Evolutionary conservation across 2,888 invertebrate species (phyloP).

Genomic region (Meta bourneti): DNA sequence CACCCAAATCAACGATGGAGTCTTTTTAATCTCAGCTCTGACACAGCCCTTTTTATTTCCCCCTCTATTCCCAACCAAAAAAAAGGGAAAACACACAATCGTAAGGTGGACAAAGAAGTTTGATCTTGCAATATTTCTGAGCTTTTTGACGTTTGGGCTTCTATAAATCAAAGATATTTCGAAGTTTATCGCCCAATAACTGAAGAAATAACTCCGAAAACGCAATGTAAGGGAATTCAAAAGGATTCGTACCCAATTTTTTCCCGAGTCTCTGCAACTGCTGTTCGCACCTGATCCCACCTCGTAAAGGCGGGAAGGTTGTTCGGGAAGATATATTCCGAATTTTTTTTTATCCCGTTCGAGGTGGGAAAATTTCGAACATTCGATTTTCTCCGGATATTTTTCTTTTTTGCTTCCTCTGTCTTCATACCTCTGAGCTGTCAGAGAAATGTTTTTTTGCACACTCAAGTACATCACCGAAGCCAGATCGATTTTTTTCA

Average conservation of each 20-base stretch:
- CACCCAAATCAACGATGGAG: constrained; percentile 15
- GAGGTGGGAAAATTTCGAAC: constrained; percentile 57
- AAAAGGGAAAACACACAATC: constrained; percentile 37
- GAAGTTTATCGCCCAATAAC: constrained; percentile 66
- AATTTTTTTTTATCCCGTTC: constrained; percentile 26
- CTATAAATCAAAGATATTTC: constrained; percentile 68
- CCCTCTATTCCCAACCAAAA: not conserved
- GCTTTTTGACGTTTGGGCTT: constrained; percentile 46
- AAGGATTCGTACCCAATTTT: constrained; percentile 41
- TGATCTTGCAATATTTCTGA: constrained; percentile 58
- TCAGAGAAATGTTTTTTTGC: constrained; percentile 20
- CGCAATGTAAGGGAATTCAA: constrained; percentile 63
- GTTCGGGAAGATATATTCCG: constrained; percentile 41
- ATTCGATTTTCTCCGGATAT: constrained; percentile 53
- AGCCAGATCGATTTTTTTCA: constrained; percentile 18
- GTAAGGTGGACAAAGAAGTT: constrained; percentile 35
- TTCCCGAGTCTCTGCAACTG: constrained; percentile 18
- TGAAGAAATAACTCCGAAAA: constrained; percentile 56
- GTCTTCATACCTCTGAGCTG: constrained; percentile 21
- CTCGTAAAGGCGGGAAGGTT: constrained; percentile 54
- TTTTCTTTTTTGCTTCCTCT: constrained; percentile 24
- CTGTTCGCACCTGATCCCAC: constrained; percentile 59
- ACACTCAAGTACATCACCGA: constrained; percentile 10
- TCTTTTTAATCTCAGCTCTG: constrained; percentile 44
- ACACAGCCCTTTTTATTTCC: not conserved